A percentile compares a stretch with the other conserved stretches of the same genome.
These are phyloP conservation scores for Trachelus troglodyta DNA, from an alignment of 2,888 invertebrate species.

Conservation along the genomic window DNA sequence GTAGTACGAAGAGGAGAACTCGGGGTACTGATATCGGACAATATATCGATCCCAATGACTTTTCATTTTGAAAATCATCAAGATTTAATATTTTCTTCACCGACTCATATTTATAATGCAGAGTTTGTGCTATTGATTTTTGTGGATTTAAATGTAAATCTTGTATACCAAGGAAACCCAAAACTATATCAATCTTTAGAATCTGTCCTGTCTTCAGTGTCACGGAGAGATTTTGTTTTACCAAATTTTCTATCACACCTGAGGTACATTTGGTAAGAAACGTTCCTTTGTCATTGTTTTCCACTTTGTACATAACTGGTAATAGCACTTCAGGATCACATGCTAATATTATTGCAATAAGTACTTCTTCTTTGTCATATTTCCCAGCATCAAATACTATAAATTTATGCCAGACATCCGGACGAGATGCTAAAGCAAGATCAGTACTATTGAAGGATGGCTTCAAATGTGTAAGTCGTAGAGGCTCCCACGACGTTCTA, in stretches of 20 bases:
- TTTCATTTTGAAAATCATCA: slow-evolving; percentile 54
- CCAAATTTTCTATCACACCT: slow-evolving; percentile 47
- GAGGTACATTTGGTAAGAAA: slow-evolving; percentile 51
- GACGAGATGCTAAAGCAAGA: slow-evolving; percentile 44
- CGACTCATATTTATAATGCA: slow-evolving; percentile 48
- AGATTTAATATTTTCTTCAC: slow-evolving; percentile 51
- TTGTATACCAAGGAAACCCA: slow-evolving; percentile 48
- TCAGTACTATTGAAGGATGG: slow-evolving; percentile 47
- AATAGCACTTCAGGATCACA: slow-evolving; percentile 51
- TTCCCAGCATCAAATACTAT: slow-evolving; percentile 49
- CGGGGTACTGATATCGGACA: slow-evolving; percentile 53
- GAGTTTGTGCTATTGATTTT: slow-evolving; percentile 40
- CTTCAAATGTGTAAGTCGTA: slow-evolving; percentile 49
- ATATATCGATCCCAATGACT: slow-evolving; percentile 47
- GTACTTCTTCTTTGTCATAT: slow-evolving; percentile 37
- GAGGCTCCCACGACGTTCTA: slow-evolving; percentile 41
- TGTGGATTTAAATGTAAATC: slow-evolving; percentile 49
- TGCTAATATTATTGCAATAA: slow-evolving; percentile 44
- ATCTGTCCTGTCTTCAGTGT: slow-evolving; percentile 38
- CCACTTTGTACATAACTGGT: slow-evolving; percentile 51
- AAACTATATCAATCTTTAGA: slow-evolving; percentile 52
- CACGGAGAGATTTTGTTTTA: slow-evolving; percentile 46
- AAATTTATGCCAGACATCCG: slow-evolving; percentile 61
- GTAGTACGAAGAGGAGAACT: slow-evolving; percentile 49
- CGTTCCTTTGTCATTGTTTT: slow-evolving; percentile 44